phyloP scores from a whole-genome alignment of 2,797 vertebrate species.

The Zalophus californianus region DNA sequence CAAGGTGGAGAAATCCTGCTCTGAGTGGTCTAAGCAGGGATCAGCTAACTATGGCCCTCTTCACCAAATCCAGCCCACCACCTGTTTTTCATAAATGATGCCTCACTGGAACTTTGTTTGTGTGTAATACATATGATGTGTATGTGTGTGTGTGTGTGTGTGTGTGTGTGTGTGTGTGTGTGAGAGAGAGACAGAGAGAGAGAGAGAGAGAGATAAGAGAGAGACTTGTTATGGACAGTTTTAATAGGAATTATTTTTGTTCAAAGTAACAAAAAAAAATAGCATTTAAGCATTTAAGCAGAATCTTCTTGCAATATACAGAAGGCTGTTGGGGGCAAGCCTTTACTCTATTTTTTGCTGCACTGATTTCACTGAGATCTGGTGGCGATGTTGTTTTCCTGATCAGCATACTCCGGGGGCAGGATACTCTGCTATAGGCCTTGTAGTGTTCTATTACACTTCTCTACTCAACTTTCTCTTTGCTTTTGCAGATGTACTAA shows the following conservation, averaged over 20 bases:
- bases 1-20: not conserved
- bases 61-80: not conserved
- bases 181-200: not conserved
- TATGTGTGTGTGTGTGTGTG: not conserved
- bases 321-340: not conserved
- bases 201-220: not conserved
- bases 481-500: constrained; percentile 45
- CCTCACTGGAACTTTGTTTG: not conserved
- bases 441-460: not conserved
- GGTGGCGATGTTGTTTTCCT: not conserved
- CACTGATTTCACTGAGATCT: not conserved
- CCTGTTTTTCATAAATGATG: not conserved
- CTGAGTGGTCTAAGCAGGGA: not conserved
- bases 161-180: no score
- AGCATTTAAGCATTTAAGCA: not conserved
- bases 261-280: not conserved
- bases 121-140: not conserved
- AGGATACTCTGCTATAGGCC: not conserved
- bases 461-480: constrained; percentile 22
- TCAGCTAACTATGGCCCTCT: not conserved
- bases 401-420: not conserved
- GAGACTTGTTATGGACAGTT: not conserved
- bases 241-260: constrained; percentile 7
- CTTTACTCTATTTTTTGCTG: not conserved
- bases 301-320: not conserved